Conservation (phyloP, 2,888 invertebrate species). For the Scaeva pyrastri region DNA sequence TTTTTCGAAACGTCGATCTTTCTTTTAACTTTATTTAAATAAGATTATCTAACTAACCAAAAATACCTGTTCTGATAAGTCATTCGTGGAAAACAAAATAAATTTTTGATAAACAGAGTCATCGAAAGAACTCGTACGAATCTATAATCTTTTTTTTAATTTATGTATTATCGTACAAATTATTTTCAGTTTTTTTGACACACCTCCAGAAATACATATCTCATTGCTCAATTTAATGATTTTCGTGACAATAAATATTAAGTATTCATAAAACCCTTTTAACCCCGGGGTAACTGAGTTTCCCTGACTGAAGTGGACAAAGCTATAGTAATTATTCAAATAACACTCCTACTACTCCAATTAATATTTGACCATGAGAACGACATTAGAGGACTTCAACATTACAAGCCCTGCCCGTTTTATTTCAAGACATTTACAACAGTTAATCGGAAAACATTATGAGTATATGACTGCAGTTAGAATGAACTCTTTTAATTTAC, state of each 20-base stretch:
- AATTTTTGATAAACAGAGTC: too few relatives aligned
- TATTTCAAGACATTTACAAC: neutral
- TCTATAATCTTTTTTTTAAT: too few relatives aligned
- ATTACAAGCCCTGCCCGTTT: neutral
- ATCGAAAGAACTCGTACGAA: too few relatives aligned
- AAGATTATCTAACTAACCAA: too few relatives aligned
- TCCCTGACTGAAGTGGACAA: neutral
- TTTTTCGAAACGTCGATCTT: too few relatives aligned
- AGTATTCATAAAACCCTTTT: neutral
- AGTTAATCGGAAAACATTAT: conserved; percentile 33
- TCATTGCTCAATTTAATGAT: too few relatives aligned
- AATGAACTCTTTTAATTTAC: neutral
- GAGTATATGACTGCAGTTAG: neutral
- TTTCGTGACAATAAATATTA: neutral
- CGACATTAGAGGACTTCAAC: neutral
- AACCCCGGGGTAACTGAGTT: neutral
- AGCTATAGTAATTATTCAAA: neutral
- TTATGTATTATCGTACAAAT: too few relatives aligned
- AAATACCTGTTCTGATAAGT: too few relatives aligned
- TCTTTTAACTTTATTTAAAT: too few relatives aligned
- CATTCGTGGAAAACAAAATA: too few relatives aligned
- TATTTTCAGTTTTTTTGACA: too few relatives aligned
- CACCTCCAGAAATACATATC: too few relatives aligned
- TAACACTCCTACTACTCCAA: neutral
- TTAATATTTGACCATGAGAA: neutral